These are phyloP conservation scores for Varanus komodoensis DNA, from an alignment of 2,113 vertebrate species.

Conservation along the genomic window DNA sequence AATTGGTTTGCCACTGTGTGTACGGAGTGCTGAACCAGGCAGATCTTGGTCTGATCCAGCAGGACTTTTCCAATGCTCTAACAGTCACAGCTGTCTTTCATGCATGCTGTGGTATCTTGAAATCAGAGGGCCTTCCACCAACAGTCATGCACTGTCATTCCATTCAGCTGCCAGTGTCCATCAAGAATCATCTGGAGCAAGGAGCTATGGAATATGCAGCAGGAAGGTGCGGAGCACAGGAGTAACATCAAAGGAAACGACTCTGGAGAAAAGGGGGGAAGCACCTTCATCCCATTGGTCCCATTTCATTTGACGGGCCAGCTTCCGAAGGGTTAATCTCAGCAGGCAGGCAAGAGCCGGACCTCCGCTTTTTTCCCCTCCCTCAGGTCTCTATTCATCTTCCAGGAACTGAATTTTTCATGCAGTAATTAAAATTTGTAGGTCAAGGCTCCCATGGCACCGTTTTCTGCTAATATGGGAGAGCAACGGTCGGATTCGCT, in stretches of 20 bases:
- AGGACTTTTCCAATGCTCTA: too few relatives aligned
- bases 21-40: too few relatives aligned
- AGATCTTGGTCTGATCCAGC: too few relatives aligned
- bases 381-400: constrained; percentile 81
- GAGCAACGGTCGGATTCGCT: constrained; percentile 82
- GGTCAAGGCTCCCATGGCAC: constrained; percentile 94
- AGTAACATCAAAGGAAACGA: not conserved
- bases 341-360: constrained; percentile 69
- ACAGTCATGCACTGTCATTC: too few relatives aligned
- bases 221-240: not conserved
- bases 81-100: too few relatives aligned
- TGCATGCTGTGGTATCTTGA: too few relatives aligned
- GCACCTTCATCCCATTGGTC: not conserved
- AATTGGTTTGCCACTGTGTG: too few relatives aligned
- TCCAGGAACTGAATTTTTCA: constrained; percentile 91
- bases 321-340: constrained; percentile 77
- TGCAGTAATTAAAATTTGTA: constrained; percentile 98
- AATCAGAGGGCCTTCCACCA: too few relatives aligned
- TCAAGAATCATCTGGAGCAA: not conserved
- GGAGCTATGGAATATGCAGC: accelerated
- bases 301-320: constrained; percentile 49
- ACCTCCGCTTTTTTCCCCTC: constrained; percentile 74
- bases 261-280: not conserved
- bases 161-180: too few relatives aligned
- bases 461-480: constrained; percentile 85